Percentiles rank a stretch among this genome's conserved stretches.
Conservation (phyloP, 2,113 vertebrate genomes). For the Sus scrofa region DNA sequence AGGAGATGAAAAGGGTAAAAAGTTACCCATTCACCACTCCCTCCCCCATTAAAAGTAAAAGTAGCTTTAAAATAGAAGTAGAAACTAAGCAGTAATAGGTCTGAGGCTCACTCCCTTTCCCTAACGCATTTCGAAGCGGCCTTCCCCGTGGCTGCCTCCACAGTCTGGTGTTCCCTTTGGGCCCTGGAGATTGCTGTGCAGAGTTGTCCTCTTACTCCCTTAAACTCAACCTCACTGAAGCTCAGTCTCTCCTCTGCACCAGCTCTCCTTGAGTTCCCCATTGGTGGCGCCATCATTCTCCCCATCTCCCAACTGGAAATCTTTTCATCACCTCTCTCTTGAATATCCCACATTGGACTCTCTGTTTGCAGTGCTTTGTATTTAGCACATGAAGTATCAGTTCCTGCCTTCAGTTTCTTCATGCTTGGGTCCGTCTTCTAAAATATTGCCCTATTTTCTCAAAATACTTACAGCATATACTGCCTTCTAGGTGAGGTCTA, state of each 20-base stretch:
- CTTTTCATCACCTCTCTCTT: background rate
- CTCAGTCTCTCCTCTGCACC: background rate
- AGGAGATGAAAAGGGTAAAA: background rate
- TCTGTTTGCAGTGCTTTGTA: background rate
- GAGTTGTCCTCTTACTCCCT: background rate
- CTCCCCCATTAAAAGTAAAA: background rate
- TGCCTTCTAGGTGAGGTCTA: background rate
- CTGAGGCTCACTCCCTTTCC: background rate
- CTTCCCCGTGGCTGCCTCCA: background rate
- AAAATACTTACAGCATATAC: background rate
- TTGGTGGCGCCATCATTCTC: background rate
- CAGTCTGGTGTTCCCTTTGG: background rate
- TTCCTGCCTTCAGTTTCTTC: background rate
- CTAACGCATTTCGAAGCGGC: background rate
- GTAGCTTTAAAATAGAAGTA: conserved; percentile 9
- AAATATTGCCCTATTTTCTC: background rate
- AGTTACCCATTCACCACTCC: background rate
- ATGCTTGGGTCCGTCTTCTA: background rate
- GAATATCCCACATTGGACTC: background rate
- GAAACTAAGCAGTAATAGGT: background rate
- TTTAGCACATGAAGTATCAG: background rate
- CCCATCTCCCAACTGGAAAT: background rate
- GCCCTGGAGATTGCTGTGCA: background rate
- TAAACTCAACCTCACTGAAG: background rate
- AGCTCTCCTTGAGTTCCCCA: background rate